phyloP scores from a whole-genome alignment of 2,113 vertebrate genomes.

The Heptranchias perlo region DNA sequence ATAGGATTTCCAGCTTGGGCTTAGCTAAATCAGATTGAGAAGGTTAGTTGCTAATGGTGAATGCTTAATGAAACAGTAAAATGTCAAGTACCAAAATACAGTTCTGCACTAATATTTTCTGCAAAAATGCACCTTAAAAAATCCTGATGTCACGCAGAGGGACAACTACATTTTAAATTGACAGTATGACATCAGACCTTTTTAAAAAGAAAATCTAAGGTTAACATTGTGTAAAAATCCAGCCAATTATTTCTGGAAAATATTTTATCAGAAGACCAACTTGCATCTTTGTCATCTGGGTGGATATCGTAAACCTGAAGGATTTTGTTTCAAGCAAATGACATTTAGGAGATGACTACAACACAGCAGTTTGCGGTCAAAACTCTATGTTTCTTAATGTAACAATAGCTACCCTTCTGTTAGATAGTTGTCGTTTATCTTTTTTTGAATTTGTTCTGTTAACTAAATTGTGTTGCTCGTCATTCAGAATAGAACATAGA shows the following conservation, averaged over 20 bases:
- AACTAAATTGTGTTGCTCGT: conserved; percentile 16
- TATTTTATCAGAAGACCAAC: conserved; percentile 8
- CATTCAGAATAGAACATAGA: background rate
- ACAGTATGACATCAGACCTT: background rate
- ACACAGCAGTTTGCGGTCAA: background rate
- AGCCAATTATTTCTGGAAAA: background rate
- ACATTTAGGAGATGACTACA: background rate
- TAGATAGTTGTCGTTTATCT: background rate
- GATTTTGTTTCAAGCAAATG: background rate
- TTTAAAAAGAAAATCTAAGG: background rate
- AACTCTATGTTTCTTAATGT: conserved; percentile 6
- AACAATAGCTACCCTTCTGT: conserved; percentile 18
- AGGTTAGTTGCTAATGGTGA: background rate
- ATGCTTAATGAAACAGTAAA: background rate
- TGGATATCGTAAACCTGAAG: background rate
- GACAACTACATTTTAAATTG: background rate
- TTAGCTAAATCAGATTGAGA: conserved; percentile 20
- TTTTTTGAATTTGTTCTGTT: background rate
- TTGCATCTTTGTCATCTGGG: background rate
- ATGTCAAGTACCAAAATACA: background rate
- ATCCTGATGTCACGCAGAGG: background rate
- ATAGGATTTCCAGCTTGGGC: background rate
- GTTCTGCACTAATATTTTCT: conserved; percentile 17
- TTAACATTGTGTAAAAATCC: background rate
- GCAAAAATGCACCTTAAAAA: background rate